Base-by-base conservation (phyloP, 2,113 vertebrate genomes). In the Astur gentilis region DNA sequence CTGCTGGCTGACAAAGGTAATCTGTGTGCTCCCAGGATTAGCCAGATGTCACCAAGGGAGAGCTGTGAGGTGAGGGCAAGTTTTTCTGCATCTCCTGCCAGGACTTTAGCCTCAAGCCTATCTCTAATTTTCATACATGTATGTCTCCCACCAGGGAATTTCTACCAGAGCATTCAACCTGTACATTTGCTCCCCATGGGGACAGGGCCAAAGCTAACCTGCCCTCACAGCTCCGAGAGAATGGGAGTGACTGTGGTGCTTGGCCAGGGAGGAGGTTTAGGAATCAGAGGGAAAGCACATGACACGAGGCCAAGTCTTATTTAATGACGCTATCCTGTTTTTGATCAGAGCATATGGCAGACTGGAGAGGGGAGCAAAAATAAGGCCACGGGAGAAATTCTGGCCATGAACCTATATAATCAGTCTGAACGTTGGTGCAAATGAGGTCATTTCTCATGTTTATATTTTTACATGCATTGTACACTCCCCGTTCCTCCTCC, bases 371-470 rank as follows among this genome's bases (percentile, higher is more conserved):
- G 83, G 64, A 85, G 42, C 83, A 79, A 58, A 87, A 96, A 45
- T 61, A 81, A 69, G 80, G 73, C 61, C 52, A 49, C 6, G 9
- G 72, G 80, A 83, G 55, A 44, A 86, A 66, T 92, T 83, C 58
- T 89, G 95, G 79, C 91, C 44, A 4, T 11, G 44, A 88, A 88
- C 87, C 81, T 82, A 26, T 40, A 25, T 42, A 64, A 57, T 84
- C 83, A 89, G 38, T 49, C 42, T 54, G 84, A 47, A 27, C 4
- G 3, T 38, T 95, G 76, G 64, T 81, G 85, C 90, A 44, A 93
- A 87, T 80, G 64, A 96, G 91, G 84, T 85, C 47, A 91, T 93
- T 78, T 87, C 87, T 97, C 13, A 22, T 94, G 94, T 96, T 91
- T 94, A 38, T 78, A n/a, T 67, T 96, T 84, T 72, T 88, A 29